phyloP scores from a whole-genome alignment of 1,140 invertebrate genomes.

The Zaprionus davidi region DNA sequence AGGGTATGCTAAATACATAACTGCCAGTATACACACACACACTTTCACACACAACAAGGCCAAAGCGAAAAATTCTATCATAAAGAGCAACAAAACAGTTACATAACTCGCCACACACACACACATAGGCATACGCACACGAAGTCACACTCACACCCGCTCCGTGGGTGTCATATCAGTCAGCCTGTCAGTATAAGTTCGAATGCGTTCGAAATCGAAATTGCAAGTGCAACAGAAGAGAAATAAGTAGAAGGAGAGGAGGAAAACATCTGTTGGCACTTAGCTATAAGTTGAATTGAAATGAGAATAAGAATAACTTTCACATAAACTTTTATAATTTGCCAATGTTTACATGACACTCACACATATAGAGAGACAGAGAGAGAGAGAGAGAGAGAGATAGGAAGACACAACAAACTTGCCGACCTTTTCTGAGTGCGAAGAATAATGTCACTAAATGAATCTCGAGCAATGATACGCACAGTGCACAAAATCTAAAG shows the following conservation, averaged over 20 bases:
- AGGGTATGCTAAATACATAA: slow-evolving; percentile 10
- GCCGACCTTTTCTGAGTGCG: neutral
- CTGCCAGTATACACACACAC: slow-evolving; percentile 13
- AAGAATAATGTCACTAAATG: slow-evolving; percentile 23
- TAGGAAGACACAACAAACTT: neutral
- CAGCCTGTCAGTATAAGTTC: slow-evolving; percentile 14
- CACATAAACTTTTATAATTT: neutral
- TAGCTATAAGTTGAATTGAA: slow-evolving; percentile 3
- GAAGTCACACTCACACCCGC: neutral
- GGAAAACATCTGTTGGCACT: slow-evolving; percentile 21
- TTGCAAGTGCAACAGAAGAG: neutral
- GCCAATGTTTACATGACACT: neutral
- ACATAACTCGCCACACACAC: slow-evolving; percentile 44
- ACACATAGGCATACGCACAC: neutral
- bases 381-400: neutral
- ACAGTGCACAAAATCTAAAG: slow-evolving; percentile 49
- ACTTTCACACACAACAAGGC: slow-evolving; percentile 43
- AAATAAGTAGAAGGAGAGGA: neutral
- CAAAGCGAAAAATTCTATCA: slow-evolving; percentile 57
- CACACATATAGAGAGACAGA: neutral
- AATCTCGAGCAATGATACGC: slow-evolving; percentile 27
- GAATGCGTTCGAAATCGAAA: neutral
- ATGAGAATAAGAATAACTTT: neutral
- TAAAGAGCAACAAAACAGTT: slow-evolving; percentile 59
- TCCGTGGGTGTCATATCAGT: slow-evolving; percentile 44